Evolutionary conservation across 1,140 invertebrate species (phyloP), one percentile per base, ranked within the genome.

Genomic region (Tetragnatha versicolor): DNA sequence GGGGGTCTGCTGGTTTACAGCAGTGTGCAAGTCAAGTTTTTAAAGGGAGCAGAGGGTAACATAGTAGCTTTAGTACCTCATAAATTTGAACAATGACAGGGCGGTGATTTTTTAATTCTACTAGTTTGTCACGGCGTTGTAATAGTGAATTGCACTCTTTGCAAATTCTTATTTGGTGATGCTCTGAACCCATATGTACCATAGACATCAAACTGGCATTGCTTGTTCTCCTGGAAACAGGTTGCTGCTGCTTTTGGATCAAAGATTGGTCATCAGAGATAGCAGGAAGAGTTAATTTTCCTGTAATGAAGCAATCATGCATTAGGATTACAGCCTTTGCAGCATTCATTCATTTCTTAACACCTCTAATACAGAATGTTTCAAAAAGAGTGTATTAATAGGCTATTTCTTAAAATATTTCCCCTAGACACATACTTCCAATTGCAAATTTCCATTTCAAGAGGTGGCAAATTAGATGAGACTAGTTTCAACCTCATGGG

Each of bases 41-140:
- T 45, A 10, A n/a, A n/a, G 9, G 42, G n/a, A 45, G 42, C 9
- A 45, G 42, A 9, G n/a, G n/a, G n/a, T n/a, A n/a, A n/a, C n/a
- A n/a, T n/a, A n/a, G n/a, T n/a, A n/a, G n/a, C n/a, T n/a, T n/a
- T n/a, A 10, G 81, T 82, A 87, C 86, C 58, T 94, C 92, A 87
- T 98, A 98, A 35, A 95, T 89, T 65, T 94, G 90, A 39, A 92
- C 89, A 37, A 97, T 89, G 2, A 91, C 87, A 3, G 95, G 93
- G 83, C 93, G 93, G 29, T 89, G 89, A 79, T 91, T 92, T 81
- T 92, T 89, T 76, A 91, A 91, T 79, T 94, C 92, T 83, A 95
- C 92, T 81, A 93, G 89, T 82, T 91, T 90, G 84, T 94, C 91
- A 58, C 94, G 86, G 20, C 90, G 86, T 81, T 96, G 93, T n/a